Evolutionary conservation across 1,140 invertebrate genomes (phyloP).

Genomic region (Stegodyphus mimosarum): DNA sequence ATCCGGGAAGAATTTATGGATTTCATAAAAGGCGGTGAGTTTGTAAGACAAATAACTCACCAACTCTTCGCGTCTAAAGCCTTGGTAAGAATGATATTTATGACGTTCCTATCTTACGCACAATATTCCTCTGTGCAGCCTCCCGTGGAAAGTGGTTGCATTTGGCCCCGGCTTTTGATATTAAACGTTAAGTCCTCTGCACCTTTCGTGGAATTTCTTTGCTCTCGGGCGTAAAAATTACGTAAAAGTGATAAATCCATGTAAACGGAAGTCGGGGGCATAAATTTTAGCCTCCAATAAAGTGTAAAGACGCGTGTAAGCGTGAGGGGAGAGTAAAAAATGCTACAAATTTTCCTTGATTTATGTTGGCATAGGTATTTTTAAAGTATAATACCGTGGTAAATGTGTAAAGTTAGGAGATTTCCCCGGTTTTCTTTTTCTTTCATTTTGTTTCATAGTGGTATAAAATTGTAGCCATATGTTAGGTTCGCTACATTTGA

Average conservation of each 20-base stretch:
- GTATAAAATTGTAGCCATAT: conserved; percentile 34
- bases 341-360: conserved; percentile 32
- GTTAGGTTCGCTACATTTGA: background rate
- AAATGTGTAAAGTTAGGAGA: conserved; percentile 33
- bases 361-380: conserved; percentile 44
- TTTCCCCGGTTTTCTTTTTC: background rate
- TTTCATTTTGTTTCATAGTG: conserved; percentile 27
- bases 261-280: conserved; percentile 16
- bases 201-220: conserved; percentile 26
- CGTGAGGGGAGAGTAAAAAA: background rate
- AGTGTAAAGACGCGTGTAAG: conserved; percentile 11
- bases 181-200: conserved; percentile 19
- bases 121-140: background rate
- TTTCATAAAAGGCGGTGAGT: conserved; percentile 26
- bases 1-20: conserved; percentile 13
- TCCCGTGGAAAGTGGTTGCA: conserved; percentile 15
- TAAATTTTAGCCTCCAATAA: conserved; percentile 43
- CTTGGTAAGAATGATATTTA: conserved; percentile 40
- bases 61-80: conserved; percentile 6
- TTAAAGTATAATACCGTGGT: conserved; percentile 51
- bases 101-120: conserved; percentile 3
- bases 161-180: conserved; percentile 17
- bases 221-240: conserved; percentile 33
- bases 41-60: conserved; percentile 43
- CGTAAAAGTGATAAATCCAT: conserved; percentile 44